These are phyloP conservation scores for Chelonoidis abingdonii DNA, from an alignment of 2,113 vertebrate genomes.

Conservation along the genomic window DNA sequence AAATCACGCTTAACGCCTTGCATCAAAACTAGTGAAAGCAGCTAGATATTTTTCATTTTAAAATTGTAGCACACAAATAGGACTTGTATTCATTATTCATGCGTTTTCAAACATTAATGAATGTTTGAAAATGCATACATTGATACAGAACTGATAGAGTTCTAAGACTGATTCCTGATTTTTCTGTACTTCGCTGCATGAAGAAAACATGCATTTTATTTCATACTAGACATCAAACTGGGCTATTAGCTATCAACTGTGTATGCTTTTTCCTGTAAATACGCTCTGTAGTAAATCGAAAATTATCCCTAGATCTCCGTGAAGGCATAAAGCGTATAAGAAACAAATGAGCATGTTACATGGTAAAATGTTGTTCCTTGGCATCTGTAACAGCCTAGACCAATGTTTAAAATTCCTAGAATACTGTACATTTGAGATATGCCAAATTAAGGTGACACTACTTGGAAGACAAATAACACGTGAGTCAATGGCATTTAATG, in stretches of 20 bases:
- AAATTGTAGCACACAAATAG: slow-evolving; percentile 2
- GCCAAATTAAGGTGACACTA: background rate
- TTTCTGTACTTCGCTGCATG: background rate
- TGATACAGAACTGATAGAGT: background rate
- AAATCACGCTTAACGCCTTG: background rate
- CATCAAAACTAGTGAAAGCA: background rate
- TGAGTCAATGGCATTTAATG: background rate
- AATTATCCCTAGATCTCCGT: background rate
- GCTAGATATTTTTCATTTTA: background rate
- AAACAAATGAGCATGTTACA: background rate
- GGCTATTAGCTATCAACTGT: background rate
- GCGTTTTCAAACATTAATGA: slow-evolving; percentile 6
- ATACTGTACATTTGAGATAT: background rate
- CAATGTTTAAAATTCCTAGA: background rate
- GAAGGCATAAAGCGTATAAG: background rate
- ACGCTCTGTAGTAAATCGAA: background rate
- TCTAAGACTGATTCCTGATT: background rate
- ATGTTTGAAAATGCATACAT: background rate
- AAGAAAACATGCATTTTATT: background rate
- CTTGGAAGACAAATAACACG: background rate
- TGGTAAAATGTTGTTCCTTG: background rate
- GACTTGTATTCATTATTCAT: background rate
- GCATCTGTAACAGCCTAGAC: background rate
- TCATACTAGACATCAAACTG: background rate
- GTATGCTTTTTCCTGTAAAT: background rate